Evolutionary conservation across 2,888 invertebrate species (phyloP), one percentile per base, ranked within the genome.

Genomic region (Tetramorium bicarinatum): DNA sequence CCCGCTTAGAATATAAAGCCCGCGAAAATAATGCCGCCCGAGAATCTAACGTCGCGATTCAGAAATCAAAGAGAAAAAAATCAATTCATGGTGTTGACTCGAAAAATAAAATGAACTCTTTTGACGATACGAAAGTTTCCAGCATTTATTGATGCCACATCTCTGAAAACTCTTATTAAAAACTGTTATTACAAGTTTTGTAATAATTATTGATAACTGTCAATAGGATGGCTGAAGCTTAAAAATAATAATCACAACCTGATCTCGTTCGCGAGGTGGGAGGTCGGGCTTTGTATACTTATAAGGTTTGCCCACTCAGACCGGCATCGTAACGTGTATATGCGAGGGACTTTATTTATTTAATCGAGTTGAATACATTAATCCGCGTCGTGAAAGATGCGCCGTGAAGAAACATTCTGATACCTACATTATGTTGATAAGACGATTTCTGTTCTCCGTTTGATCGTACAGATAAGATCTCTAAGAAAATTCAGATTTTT

Each of bases 321-420:
- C 75, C 75, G 67, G 84, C 88, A 72, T 82, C 85, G 75, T 79
- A 82, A 71, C 84, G 82, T 54, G 80, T 87, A 90, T 89, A 86
- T 84, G 88, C 87, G 89, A 89, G 86, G 87, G 90, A 87, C 88
- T 88, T 91, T 91, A 91, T 92, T 92, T 91, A 88, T 92, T 92
- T 92, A 92, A 92, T 92, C 92, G 90, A 91, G 91, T 91, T 91
- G 92, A 92, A 92, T 92, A 92, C 91, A 92, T 92, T 92, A 92
- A 88, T 92, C 92, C 91, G 92, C 91, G 91, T 89, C 84, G 83
- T 85, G 89, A 89, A 89, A 89, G 88, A 83, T 85, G 80, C 80
- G 76, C 83, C 80, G 64, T 59, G 74, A 66, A 84, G 87, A 84
- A 89, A 87, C 82, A 82, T 49, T 72, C 75, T 52, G 69, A 38